Percentiles rank a stretch among this genome's conserved stretches.
These are phyloP conservation scores for Drosophila triauraria DNA, from an alignment of 1,140 invertebrate genomes.

Conservation along the genomic window DNA sequence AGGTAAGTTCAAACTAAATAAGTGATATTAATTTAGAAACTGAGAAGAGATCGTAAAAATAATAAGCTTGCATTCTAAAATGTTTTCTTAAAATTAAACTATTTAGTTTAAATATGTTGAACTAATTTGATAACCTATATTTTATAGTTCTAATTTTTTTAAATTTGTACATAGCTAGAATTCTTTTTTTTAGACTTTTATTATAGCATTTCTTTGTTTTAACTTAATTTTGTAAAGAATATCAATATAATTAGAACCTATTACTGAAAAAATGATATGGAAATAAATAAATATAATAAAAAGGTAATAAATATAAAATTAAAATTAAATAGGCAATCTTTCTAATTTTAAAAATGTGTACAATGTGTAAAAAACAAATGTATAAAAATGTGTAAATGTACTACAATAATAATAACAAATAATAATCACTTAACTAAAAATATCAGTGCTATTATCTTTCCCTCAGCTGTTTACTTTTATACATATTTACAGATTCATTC, in stretches of 20 bases:
- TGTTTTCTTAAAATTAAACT: neutral
- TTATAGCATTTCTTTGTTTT: neutral
- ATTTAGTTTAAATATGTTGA: no score
- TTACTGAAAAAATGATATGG: neutral
- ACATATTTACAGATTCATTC: slow-evolving; percentile 19
- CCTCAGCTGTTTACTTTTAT: slow-evolving; percentile 12
- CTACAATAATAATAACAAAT: neutral
- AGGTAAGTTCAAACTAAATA: no score
- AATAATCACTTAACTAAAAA: neutral
- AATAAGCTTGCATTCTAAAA: neutral
- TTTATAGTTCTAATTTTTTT: no score
- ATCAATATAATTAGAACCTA: neutral
- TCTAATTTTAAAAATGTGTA: no score
- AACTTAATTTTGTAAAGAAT: neutral
- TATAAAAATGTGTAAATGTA: no score
- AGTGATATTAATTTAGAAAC: neutral
- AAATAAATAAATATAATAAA: neutral
- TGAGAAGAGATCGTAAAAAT: neutral
- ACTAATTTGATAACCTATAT: no score
- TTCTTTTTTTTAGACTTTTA: fast-evolving
- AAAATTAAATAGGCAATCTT: no score
- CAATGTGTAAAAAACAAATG: no score
- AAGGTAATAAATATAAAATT: no score
- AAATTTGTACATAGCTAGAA: neutral
- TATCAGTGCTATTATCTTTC: neutral